Base-by-base conservation (phyloP, 2,797 vertebrate genomes). In the Megaceryle alcyon region DNA sequence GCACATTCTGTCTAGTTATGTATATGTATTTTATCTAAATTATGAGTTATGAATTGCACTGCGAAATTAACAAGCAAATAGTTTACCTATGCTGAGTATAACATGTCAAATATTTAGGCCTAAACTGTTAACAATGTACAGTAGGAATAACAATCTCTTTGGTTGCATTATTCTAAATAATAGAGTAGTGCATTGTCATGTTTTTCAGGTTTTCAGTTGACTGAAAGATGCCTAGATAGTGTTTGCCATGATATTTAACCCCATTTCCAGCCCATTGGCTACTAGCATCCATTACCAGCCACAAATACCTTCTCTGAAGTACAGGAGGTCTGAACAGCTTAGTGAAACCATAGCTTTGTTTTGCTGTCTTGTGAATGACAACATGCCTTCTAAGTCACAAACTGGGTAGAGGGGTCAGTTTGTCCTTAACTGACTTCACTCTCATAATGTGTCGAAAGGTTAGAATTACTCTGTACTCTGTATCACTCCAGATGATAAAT, bases 331-430 rank as follows among this genome's bases (percentile, higher is more conserved):
- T 57, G 3, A 84, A 33, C 14, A 35, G 46, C 64, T 31, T 23
- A 48, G 54, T 39, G 49, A 65, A 78, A 39, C 60, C 9, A 4
- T 8, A 51, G 64, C 66, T 87, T 25, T 51, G 56, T 37, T 48
- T 29, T 39, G n/a, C 26, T 89, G 48, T 70, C 39, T 43, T 77
- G n/a, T 51, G 66, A 54, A 29, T 28, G 46, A 26, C 46, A 70
- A 2, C 6, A 29, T 14, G 21, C 60, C n/a, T 59, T 59, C 28
- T 11, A n/a, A 69, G 35, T 63, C 63, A 54, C 43, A 26, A 6
- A 28, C 22, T 12, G 37, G n/a, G 17, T 71, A 41, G 33, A 25
- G 46, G 35, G 61, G n/a, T 81, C 1, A 0, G 1, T 16, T 69
- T 86, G 81, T 66, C 80, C 54, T 66, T 92, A 29, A 68, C 77